Evolutionary conservation across 2,797 vertebrate genomes (phyloP), one percentile per base, ranked within the genome.

Genomic region (Anguilla obscura): DNA sequence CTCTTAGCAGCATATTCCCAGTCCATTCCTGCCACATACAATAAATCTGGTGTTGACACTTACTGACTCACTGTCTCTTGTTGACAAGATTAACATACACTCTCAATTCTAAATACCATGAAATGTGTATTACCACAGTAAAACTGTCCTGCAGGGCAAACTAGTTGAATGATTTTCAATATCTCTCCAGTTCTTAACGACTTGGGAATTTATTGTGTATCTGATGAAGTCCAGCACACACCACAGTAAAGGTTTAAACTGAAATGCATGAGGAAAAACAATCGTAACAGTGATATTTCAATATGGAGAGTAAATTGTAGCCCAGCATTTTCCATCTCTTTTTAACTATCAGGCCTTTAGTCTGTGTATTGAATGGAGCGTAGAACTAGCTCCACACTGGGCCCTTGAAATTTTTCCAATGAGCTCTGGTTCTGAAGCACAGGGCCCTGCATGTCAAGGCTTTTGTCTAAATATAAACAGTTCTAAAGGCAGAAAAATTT

Each of bases 81-180:
- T 45, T 82, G 79, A 82, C 40, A 50, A 82, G 45, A 50, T 80
- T 80, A 82, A 50, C 40, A 24, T 18, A 50, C 16, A 48, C 40
- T 48, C 40, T 48, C 45, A 24, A 82, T 82, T 82, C 8, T 21
- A 48, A 82, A 48, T 48, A 82, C 79, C 5, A 33, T 82, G 79
- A 82, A 48, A 82, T 10, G 45, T 48, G 8, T 82, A 45, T n/a
- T 79, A 45, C 79, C 24, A 9, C 45, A 48, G 7, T 80, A 80
- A 79, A 79, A 79, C 12, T 45, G 74, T 79, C 33, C 74, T 36
- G 36, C 74, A 79, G 74, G 33, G 40, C 74, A 79, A 79, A 40
- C 74, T 79, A 79, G 18, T 79, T 21, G 18, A 82, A 82, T 82
- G 45, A 79, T 82, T 50, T 82, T 82, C 79, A 82, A 50, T 45